Percentiles rank a stretch among this genome's conserved stretches.
These are phyloP conservation scores for Eudyptes chrysolophus DNA, from an alignment of 2,113 vertebrate species.

Conservation along the genomic window DNA sequence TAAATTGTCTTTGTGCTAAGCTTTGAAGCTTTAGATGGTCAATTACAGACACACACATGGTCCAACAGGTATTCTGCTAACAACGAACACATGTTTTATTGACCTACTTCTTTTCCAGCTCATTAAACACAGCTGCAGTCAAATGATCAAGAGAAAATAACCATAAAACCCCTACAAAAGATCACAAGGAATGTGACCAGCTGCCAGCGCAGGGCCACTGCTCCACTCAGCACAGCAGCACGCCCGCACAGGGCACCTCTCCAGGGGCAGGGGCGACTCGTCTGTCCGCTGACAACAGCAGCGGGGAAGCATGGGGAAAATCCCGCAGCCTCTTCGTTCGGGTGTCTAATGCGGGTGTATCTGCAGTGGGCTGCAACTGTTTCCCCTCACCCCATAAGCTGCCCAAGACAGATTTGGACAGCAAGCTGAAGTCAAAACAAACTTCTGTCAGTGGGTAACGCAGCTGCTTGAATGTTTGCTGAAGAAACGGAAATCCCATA, in stretches of 20 bases:
- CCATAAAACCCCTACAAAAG: conserved; percentile 15
- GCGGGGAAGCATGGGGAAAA: fast-evolving
- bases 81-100: conserved; percentile 62
- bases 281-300: background rate
- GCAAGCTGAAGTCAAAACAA: background rate
- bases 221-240: background rate
- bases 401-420: background rate
- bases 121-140: conserved; percentile 68
- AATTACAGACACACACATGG: conserved; percentile 39
- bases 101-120: conserved; percentile 63
- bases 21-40: conserved; percentile 61
- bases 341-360: background rate
- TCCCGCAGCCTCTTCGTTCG: fast-evolving
- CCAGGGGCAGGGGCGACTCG: background rate
- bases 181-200: background rate
- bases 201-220: fast-evolving
- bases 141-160: conserved; percentile 53
- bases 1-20: conserved; percentile 39
- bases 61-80: conserved; percentile 56
- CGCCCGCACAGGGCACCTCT: background rate
- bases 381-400: background rate
- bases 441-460: fast-evolving
- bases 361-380: background rate
- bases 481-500: background rate
- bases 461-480: background rate